phyloP scores from a whole-genome alignment of 1,140 invertebrate species.

The Orchesella cincta region DNA sequence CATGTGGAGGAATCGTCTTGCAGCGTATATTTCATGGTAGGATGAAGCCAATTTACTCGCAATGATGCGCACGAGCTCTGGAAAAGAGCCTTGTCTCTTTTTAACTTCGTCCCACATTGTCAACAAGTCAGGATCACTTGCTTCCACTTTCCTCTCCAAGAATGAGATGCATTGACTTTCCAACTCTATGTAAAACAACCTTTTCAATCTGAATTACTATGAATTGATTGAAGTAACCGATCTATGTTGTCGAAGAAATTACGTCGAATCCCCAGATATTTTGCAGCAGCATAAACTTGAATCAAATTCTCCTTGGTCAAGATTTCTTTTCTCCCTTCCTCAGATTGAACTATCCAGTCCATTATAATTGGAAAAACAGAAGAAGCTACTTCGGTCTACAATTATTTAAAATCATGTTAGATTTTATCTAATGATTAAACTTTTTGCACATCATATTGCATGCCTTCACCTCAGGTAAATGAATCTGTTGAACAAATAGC shows the following conservation, averaged over 20 bases:
- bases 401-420: background rate
- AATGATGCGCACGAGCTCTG: slow-evolving; percentile 33
- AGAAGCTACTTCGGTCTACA: slow-evolving; percentile 3
- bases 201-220: background rate
- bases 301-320: slow-evolving; percentile 37
- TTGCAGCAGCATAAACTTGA: slow-evolving; percentile 31
- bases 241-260: too few relatives aligned
- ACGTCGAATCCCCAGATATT: slow-evolving; percentile 35
- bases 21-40: slow-evolving; percentile 41
- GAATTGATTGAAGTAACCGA: background rate
- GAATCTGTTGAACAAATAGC: slow-evolving; percentile 14
- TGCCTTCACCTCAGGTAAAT: slow-evolving; percentile 18
- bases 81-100: slow-evolving; percentile 6
- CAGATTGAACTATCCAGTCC: slow-evolving; percentile 42
- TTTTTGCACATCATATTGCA: background rate
- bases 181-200: too few relatives aligned
- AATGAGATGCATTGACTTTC: slow-evolving; percentile 31
- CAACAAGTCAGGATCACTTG: slow-evolving; percentile 35
- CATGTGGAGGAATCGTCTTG: slow-evolving; percentile 38
- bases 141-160: slow-evolving; percentile 34
- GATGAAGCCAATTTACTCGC: slow-evolving; percentile 29
- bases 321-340: slow-evolving; percentile 15
- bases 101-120: slow-evolving; percentile 39
- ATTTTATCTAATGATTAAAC: background rate
- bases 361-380: slow-evolving; percentile 37